Percentiles rank a stretch among this genome's conserved stretches.
Evolutionary conservation across 2,113 vertebrate species (phyloP).

Genomic region (Strix uralensis): DNA sequence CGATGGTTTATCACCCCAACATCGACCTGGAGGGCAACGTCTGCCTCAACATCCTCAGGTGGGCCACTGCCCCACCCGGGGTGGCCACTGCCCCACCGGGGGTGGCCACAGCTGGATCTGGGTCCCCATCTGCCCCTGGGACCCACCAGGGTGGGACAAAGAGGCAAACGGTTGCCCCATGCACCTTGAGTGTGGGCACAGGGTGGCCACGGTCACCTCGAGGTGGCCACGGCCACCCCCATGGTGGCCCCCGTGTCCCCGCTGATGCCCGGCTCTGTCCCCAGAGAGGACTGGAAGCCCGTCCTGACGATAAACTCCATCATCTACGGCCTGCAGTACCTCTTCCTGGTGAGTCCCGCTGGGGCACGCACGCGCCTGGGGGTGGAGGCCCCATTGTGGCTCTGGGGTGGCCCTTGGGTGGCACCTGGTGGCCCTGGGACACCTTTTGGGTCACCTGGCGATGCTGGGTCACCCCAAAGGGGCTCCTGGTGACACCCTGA

Average conservation of each 20-base stretch:
- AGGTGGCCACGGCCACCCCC: neutral
- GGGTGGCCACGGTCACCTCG: neutral
- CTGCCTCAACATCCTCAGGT: constrained; percentile 98
- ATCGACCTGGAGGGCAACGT: constrained; percentile 98
- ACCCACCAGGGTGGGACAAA: fast-evolving
- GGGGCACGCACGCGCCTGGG: fast-evolving
- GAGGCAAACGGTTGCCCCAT: neutral
- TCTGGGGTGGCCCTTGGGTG: neutral
- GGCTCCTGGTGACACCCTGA: neutral
- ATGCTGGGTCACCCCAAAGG: no score
- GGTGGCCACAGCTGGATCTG: neutral
- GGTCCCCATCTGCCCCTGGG: neutral
- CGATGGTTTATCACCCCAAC: constrained; percentile 98
- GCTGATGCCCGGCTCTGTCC: neutral
- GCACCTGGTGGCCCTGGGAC: neutral
- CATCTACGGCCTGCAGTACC: constrained; percentile 98
- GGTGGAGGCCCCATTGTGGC: no score
- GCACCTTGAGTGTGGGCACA: no score
- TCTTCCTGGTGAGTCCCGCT: constrained; percentile 88
- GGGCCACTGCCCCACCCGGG: neutral
- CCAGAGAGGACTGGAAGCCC: constrained; percentile 97
- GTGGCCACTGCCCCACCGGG: fast-evolving
- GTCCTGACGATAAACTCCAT: constrained; percentile 97
- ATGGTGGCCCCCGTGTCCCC: neutral
- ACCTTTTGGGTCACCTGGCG: no score